Base-by-base conservation (phyloP, 2,797 vertebrate genomes). In the Acipenser oxyrinchus region DNA sequence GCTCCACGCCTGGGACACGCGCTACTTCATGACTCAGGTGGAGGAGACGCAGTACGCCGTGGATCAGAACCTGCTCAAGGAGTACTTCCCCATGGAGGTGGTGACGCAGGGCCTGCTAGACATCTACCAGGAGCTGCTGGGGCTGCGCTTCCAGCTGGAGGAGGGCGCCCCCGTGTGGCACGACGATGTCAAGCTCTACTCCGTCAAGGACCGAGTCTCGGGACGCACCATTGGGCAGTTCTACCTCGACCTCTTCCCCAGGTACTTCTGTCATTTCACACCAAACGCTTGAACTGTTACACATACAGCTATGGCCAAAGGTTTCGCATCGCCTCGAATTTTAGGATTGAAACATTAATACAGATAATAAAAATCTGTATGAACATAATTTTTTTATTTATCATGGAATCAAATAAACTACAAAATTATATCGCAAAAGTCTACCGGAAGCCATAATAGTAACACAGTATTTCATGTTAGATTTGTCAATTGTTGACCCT, bases 1-100 rank as follows among this genome's bases (percentile, higher is more conserved):
- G 72, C 89, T 98, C 79, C 83, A 95, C 0, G 94, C 96, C 64
- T 98, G 95, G 94, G 96, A 99, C 88, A 93, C 94, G 10, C 92
- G 95, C 61, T 99, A 95, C 82, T 98, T 91, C 86, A 98, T 97
- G 96, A 99, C 94, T 67, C 95, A 94, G 84, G 95, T 98, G 88
- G 95, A 98, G 84, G 96, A 98, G 86, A 94, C 91, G 0, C 92
- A 89, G 78, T 98, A 94, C 50, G 89, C 88, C 0, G 95, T 99
- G 82, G 96, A 99, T 68, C 96, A 97, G 85, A 95, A 99, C 78
- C 86, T 90, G 68, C 78, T 99, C 66, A 98, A 98, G 89, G 95
- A 98, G 81, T 99, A 91, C 70, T 99, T 99, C 73, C 96, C 96
- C 5, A 93, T 97, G 92, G 90, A 96, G 74, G 94, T 96, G 81